These are phyloP conservation scores for Matsumyia berberina DNA, from an alignment of 2,888 invertebrate genomes.

Conservation along the genomic window DNA sequence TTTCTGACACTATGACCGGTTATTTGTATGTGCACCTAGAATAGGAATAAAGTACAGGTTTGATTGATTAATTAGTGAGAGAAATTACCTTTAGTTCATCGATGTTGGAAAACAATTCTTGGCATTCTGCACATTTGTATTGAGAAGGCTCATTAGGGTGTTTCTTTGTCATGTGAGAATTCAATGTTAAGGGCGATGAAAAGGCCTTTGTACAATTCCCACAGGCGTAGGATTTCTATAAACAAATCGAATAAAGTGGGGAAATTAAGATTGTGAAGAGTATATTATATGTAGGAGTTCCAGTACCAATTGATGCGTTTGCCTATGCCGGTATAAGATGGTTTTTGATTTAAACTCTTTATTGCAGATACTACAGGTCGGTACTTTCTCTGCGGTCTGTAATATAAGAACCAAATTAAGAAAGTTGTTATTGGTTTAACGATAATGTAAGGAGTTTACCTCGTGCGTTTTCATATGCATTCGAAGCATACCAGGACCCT, in stretches of 20 bases:
- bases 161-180: slow-evolving; percentile 83
- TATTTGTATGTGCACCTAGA: slow-evolving; percentile 66
- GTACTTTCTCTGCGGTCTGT: slow-evolving; percentile 86
- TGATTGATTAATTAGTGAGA: too few relatives aligned
- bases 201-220: slow-evolving; percentile 84
- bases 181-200: slow-evolving; percentile 81
- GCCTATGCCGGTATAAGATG: slow-evolving; percentile 87
- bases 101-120: slow-evolving; percentile 86
- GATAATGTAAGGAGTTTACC: slow-evolving; percentile 60
- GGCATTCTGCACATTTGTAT: slow-evolving; percentile 86
- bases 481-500: slow-evolving; percentile 88
- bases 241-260: too few relatives aligned
- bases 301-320: slow-evolving; percentile 86
- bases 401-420: background rate
- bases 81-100: slow-evolving; percentile 85
- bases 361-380: slow-evolving; percentile 87
- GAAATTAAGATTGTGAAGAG: background rate
- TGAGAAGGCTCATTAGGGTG: slow-evolving; percentile 82
- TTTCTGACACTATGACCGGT: slow-evolving; percentile 71
- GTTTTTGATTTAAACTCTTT: slow-evolving; percentile 87
- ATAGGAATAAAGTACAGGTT: background rate
- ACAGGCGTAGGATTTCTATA: slow-evolving; percentile 81
- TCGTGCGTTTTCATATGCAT: slow-evolving; percentile 89
- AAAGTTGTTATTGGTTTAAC: background rate
- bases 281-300: background rate